Evolutionary conservation across 2,113 vertebrate species (phyloP).

Genomic region (Beaufortia kweichowensis): DNA sequence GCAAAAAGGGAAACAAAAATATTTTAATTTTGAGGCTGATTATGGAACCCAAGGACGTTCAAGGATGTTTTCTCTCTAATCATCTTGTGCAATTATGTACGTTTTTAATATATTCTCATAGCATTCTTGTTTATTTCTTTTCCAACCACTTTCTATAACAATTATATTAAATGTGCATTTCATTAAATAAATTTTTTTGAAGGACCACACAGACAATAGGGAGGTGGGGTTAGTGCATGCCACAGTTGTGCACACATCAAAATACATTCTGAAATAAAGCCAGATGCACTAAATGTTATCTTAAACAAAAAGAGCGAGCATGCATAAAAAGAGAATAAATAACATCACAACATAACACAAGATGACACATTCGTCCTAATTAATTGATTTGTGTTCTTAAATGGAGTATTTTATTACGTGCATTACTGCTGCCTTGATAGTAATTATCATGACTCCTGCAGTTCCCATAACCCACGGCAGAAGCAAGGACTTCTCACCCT

Average conservation of each 20-base stretch:
- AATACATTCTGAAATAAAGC: conserved; percentile 50
- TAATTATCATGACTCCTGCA: conserved; percentile 57
- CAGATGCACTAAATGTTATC: conserved; percentile 44
- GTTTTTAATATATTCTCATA: conserved; percentile 66
- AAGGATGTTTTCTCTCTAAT: conserved; percentile 68
- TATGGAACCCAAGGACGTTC: conserved; percentile 71
- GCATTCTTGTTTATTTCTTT: conserved; percentile 57
- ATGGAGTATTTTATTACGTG: conserved; percentile 50
- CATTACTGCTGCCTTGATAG: conserved; percentile 55
- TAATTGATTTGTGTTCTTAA: conserved; percentile 60
- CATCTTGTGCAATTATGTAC: conserved; percentile 68
- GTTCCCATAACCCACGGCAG: conserved; percentile 48
- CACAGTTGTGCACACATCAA: conserved; percentile 43
- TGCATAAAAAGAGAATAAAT: conserved; percentile 31
- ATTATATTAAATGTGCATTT: conserved; percentile 68
- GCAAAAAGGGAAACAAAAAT: conserved; percentile 62
- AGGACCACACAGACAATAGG: conserved; percentile 25
- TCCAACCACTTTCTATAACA: conserved; percentile 58
- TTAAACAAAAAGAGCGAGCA: neutral
- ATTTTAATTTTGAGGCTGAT: conserved; percentile 69
- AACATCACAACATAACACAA: conserved; percentile 50
- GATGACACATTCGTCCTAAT: conserved; percentile 53
- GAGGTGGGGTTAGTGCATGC: conserved; percentile 29
- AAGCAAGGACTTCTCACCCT: conserved; percentile 44
- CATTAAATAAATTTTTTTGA: conserved; percentile 64